Evolutionary conservation across 2,888 invertebrate genomes (phyloP).

Genomic region (Athalia rosae): DNA sequence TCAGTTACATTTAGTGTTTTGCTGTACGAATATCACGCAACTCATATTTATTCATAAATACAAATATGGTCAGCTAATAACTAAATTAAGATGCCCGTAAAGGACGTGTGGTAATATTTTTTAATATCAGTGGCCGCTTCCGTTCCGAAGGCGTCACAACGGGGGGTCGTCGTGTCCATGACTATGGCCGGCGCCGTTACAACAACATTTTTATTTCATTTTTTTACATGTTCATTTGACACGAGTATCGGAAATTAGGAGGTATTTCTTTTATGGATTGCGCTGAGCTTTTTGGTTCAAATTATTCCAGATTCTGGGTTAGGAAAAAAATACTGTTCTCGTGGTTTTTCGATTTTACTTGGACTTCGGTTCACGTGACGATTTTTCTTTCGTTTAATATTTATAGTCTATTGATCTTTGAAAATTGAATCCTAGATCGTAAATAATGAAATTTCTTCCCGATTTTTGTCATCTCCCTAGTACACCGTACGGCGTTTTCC

Average conservation of each 20-base stretch:
- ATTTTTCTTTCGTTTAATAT: too few relatives aligned
- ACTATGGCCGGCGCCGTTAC: constrained; percentile 8
- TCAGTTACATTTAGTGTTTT: neutral
- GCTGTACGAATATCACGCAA: neutral
- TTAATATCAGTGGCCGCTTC: constrained; percentile 41
- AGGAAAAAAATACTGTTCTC: too few relatives aligned
- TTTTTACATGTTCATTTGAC: constrained; percentile 32
- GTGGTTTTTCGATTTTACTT: too few relatives aligned
- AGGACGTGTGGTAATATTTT: constrained; percentile 34
- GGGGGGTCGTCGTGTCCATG: constrained; percentile 23
- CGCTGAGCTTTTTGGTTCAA: too few relatives aligned
- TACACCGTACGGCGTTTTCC: too few relatives aligned
- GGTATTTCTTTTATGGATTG: neutral
- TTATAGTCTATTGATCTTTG: too few relatives aligned
- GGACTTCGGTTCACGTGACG: too few relatives aligned
- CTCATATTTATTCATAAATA: neutral
- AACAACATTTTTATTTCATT: constrained; percentile 4
- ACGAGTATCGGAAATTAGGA: neutral
- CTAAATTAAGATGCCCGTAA: constrained; percentile 37
- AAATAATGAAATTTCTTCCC: too few relatives aligned
- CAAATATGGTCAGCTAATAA: constrained; percentile 36
- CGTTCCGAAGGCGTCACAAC: constrained; percentile 26
- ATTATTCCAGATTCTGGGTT: too few relatives aligned
- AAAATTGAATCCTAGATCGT: too few relatives aligned
- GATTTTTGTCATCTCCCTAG: too few relatives aligned